A percentile compares a stretch with the other conserved stretches of the same genome.
Conservation (phyloP, 2,888 invertebrate species). For the Synergus umbraculus region DNA sequence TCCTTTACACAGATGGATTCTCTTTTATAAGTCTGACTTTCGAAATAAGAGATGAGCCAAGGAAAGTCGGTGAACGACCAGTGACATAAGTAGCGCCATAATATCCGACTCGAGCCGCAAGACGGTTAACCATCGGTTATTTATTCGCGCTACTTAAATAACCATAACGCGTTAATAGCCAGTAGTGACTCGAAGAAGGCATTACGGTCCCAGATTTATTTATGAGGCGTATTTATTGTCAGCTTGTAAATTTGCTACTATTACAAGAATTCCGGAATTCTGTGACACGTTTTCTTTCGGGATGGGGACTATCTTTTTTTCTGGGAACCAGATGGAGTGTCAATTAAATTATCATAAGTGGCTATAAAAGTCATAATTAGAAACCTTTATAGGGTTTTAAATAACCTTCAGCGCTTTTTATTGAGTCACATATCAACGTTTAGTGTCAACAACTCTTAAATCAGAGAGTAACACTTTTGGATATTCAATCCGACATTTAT, state of each 20-base stretch:
- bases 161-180: slow-evolving; percentile 72
- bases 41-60: neutral
- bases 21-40: neutral
- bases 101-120: slow-evolving; percentile 44
- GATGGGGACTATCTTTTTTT: neutral
- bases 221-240: slow-evolving; percentile 69
- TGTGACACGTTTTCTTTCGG: slow-evolving; percentile 17
- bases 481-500: neutral
- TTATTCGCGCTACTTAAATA: slow-evolving; percentile 71
- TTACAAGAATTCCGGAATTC: slow-evolving; percentile 39
- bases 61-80: slow-evolving; percentile 20
- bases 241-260: slow-evolving; percentile 67
- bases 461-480: neutral
- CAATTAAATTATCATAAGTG: slow-evolving; percentile 41
- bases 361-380: slow-evolving; percentile 26
- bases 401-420: slow-evolving; percentile 10
- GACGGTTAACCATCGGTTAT: slow-evolving; percentile 66
- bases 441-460: slow-evolving; percentile 16
- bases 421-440: slow-evolving; percentile 1
- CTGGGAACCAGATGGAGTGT: neutral
- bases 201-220: slow-evolving; percentile 65
- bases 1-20: neutral
- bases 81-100: slow-evolving; percentile 30
- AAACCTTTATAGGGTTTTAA: slow-evolving; percentile 16
- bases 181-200: slow-evolving; percentile 58